Base-by-base conservation (phyloP, 2,797 vertebrate species). In the Florisuga fusca region DNA sequence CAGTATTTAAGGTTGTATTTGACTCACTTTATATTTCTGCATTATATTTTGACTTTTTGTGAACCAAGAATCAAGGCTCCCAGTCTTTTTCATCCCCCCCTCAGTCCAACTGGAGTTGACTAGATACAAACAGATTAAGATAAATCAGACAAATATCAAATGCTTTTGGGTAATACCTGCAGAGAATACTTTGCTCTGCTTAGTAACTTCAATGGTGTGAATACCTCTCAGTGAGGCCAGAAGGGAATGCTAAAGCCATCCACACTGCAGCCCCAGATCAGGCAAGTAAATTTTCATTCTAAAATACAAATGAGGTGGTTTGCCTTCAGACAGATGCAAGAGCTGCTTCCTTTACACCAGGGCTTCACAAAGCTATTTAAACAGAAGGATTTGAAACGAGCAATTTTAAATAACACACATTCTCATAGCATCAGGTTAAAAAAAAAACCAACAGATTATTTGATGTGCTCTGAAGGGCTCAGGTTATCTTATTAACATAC, bases 401-500 rank as follows among this genome's bases (percentile, higher is more conserved):
- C 29, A 2, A 36, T 84, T 74, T 58, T 33, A 59, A 81, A 67
- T n/a, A 25, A 69, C 50, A 68, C 34, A 55, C 41, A 76, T 69
- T 77, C 76, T n/a, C 21, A 59, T 34, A 90, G 34, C 57, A 43
- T 38, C 7, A 57, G 7, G 26, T 8, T 87, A 62, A 38, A 62
- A 27, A 41, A 38, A 59, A 26, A 36, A 31, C 15, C 26, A 23
- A 50, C 48, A 84, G 23, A 18, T 41, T 57, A 38, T 33, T 76
- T 58, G 36, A 34, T 33, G n/a, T 67, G 67, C 48, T 80, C 55
- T n/a, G 29, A 78, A 77, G 58, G 29, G 50, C 84, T 53, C 10
- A 23, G 41, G 46, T 54, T 57, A 84, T 69, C 73, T 93, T 78
- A 72, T 93, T 95, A 93, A 78, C 90, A 93, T 54, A 89, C 48